Conservation (phyloP, 2,113 vertebrate species). For the Semicossyphus pulcher region DNA sequence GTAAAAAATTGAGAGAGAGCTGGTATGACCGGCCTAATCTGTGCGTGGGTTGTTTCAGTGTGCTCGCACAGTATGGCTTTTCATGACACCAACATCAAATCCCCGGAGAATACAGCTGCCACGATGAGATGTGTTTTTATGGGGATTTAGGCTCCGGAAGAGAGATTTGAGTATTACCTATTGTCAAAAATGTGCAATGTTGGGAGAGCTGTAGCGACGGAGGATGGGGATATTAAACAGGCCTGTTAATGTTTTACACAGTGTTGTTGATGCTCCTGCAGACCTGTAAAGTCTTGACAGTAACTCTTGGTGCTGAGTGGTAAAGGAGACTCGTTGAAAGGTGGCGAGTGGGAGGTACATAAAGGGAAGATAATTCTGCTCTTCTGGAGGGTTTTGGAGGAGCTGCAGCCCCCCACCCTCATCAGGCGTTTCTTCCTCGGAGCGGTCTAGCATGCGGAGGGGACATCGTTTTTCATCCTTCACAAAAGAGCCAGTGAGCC, state of each 20-base stretch:
- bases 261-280: slow-evolving; percentile 61
- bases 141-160: slow-evolving; percentile 76
- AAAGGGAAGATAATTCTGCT: slow-evolving; percentile 52
- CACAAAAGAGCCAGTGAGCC: slow-evolving; percentile 69
- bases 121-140: slow-evolving; percentile 71
- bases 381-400: slow-evolving; percentile 36
- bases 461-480: slow-evolving; percentile 60
- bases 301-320: slow-evolving; percentile 57
- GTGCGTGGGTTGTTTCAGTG: slow-evolving; percentile 69
- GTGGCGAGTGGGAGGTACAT: slow-evolving; percentile 48
- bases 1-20: slow-evolving; percentile 51
- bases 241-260: slow-evolving; percentile 78
- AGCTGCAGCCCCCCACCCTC: slow-evolving; percentile 13
- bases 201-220: slow-evolving; percentile 44
- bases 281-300: slow-evolving; percentile 63
- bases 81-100: slow-evolving; percentile 76
- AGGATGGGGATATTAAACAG: slow-evolving; percentile 69
- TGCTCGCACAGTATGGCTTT: slow-evolving; percentile 66
- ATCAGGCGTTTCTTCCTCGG: slow-evolving; percentile 48
- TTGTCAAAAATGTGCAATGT: slow-evolving; percentile 72
- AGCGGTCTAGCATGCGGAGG: slow-evolving; percentile 60
- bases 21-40: slow-evolving; percentile 75
- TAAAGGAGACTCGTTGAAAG: slow-evolving; percentile 43
- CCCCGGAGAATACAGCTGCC: slow-evolving; percentile 74
- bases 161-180: slow-evolving; percentile 73